Evolutionary conservation across 2,888 invertebrate genomes (phyloP).

Genomic region (Chelonus formosanus): DNA sequence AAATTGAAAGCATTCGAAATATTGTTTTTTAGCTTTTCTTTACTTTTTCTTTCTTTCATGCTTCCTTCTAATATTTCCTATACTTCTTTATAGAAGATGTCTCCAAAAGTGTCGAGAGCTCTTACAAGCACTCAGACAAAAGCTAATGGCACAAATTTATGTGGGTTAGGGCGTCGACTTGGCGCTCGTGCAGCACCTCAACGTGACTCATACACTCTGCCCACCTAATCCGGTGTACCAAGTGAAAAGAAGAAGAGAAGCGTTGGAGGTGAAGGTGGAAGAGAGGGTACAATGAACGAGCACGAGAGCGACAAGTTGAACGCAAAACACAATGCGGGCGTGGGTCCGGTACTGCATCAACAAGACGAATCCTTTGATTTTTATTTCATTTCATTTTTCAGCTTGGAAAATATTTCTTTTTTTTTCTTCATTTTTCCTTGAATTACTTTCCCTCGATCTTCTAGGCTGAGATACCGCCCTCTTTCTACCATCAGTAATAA

Average conservation of each 20-base stretch:
- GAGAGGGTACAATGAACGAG: slow-evolving; percentile 50
- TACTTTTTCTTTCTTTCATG: background rate
- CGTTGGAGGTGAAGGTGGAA: slow-evolving; percentile 28
- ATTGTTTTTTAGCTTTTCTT: no score
- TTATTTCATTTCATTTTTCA: background rate
- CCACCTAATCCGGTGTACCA: slow-evolving; percentile 55
- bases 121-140: slow-evolving; percentile 28
- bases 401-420: background rate
- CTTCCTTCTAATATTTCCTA: background rate
- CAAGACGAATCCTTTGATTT: slow-evolving; percentile 45
- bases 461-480: background rate
- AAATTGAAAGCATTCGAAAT: no score
- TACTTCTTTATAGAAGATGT: background rate
- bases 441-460: no score
- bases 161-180: slow-evolving; percentile 59
- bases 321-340: slow-evolving; percentile 59
- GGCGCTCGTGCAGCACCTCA: slow-evolving; percentile 38
- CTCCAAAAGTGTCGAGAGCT: background rate
- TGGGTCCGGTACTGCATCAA: slow-evolving; percentile 50
- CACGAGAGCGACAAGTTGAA: slow-evolving; percentile 55
- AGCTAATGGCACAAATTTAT: slow-evolving; percentile 55
- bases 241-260: slow-evolving; percentile 38
- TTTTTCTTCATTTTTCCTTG: no score
- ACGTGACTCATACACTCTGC: slow-evolving; percentile 55
- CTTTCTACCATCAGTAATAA: background rate